Evolutionary conservation across 2,797 vertebrate genomes (phyloP).

Genomic region (Rhinichthys osculus): DNA sequence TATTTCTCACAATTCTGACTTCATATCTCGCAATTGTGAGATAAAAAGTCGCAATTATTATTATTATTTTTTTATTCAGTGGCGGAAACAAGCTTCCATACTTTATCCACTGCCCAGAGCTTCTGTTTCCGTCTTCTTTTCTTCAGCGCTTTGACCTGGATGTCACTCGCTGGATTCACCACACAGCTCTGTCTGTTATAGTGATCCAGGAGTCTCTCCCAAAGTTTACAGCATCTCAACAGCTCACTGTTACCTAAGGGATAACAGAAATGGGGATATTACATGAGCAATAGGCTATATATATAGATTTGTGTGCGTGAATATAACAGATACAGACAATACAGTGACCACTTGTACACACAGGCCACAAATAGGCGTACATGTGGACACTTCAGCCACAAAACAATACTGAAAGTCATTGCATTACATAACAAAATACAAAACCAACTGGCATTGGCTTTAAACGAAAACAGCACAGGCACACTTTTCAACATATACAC

Average conservation of each 20-base stretch:
- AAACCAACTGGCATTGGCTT: background rate
- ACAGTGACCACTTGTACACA: background rate
- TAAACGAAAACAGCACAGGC: background rate
- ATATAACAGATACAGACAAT: background rate
- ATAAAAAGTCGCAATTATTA: no score
- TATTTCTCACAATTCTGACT: no score
- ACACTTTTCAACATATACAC: background rate
- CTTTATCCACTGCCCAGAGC: background rate
- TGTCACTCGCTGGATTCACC: constrained; percentile 31
- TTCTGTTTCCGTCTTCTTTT: background rate
- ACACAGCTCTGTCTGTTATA: constrained; percentile 13
- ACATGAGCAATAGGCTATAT: background rate
- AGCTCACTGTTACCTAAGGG: constrained; percentile 47
- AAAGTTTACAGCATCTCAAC: constrained; percentile 42
- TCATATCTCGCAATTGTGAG: no score
- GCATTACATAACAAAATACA: background rate
- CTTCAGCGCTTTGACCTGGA: background rate
- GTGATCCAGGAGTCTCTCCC: constrained; percentile 36
- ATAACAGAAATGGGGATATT: background rate
- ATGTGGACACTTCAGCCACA: background rate
- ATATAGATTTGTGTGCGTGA: background rate
- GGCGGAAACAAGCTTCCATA: no score
- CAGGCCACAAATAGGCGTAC: background rate
- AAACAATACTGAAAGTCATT: background rate
- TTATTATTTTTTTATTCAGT: no score